phyloP scores from a whole-genome alignment of 2,113 vertebrate genomes.

The Hipposideros armiger region DNA sequence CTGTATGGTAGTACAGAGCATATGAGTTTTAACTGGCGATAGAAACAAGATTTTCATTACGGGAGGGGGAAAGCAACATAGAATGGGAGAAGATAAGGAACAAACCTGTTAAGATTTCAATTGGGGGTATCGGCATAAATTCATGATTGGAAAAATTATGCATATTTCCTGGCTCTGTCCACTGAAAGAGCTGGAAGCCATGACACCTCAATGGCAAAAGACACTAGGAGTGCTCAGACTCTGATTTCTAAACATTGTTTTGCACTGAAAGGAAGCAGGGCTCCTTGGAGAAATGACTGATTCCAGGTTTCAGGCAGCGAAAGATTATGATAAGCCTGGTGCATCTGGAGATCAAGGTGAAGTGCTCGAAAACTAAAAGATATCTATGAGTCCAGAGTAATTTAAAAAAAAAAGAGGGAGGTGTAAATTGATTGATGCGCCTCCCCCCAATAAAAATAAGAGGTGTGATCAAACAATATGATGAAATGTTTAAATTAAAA shows the following conservation, averaged over 20 bases:
- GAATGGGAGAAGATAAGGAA: background rate
- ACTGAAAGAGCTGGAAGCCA: background rate
- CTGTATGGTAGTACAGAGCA: background rate
- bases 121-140: background rate
- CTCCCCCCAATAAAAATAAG: background rate
- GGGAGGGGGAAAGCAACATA: background rate
- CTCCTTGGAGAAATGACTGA: background rate
- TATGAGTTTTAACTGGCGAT: background rate
- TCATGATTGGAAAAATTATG: background rate
- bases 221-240: background rate
- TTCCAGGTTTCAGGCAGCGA: background rate
- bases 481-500: no score
- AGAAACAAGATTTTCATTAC: background rate
- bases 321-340: background rate
- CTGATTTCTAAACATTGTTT: background rate
- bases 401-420: background rate
- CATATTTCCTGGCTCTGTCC: background rate
- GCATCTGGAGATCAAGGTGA: background rate
- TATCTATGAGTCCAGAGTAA: background rate
- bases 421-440: background rate
- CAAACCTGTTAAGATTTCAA: background rate
- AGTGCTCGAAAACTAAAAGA: background rate
- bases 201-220: background rate
- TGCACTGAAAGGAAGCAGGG: background rate
- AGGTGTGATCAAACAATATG: no score